Evolutionary conservation across 1,140 invertebrate genomes (phyloP).

Genomic region (Pogonognathellus flavescens): DNA sequence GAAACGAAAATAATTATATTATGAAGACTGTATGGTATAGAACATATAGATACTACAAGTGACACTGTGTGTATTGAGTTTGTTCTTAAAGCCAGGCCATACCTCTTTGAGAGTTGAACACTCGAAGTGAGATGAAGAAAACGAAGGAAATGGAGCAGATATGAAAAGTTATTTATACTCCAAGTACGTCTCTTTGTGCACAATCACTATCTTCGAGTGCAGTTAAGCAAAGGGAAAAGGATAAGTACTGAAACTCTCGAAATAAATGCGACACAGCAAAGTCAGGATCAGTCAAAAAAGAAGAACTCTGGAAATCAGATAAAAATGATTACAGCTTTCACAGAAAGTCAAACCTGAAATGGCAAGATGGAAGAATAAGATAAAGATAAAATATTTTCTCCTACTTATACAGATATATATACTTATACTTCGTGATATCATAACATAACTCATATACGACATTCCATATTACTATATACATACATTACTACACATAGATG

Average conservation of each 20-base stretch:
- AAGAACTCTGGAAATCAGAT: slow-evolving; percentile 17
- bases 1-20: slow-evolving; percentile 3
- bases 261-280: neutral
- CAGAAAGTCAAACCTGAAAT: neutral
- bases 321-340: slow-evolving; percentile 19
- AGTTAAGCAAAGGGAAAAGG: neutral
- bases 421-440: neutral
- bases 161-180: slow-evolving; percentile 26
- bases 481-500: too few species aligned
- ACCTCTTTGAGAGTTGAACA: neutral
- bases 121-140: neutral
- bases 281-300: neutral
- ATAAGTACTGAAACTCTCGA: slow-evolving; percentile 6
- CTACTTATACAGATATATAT: neutral
- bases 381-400: slow-evolving; percentile 25
- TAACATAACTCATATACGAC: too few species aligned
- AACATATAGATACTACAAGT: neutral
- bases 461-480: too few species aligned
- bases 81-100: too few species aligned
- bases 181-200: slow-evolving; percentile 7
- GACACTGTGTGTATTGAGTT: neutral
- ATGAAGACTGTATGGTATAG: neutral
- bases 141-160: slow-evolving; percentile 13
- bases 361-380: neutral
- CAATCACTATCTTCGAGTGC: slow-evolving; percentile 4